Percentiles rank a stretch among this genome's conserved stretches.
These are phyloP conservation scores for Notarius quadriscutis DNA, from an alignment of 2,113 vertebrate species.

Conservation along the genomic window DNA sequence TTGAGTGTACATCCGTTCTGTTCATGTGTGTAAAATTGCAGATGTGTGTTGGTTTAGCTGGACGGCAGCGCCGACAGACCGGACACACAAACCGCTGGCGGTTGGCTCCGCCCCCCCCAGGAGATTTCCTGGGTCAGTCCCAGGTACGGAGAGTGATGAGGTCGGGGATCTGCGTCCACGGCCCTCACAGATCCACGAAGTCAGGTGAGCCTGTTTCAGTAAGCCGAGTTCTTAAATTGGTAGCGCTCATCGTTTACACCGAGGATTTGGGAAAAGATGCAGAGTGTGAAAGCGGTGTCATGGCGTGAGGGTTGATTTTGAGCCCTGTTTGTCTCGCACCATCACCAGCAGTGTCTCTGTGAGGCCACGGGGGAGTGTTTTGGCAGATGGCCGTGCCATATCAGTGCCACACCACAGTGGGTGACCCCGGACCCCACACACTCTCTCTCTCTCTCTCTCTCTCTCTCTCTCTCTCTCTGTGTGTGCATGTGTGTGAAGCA, in stretches of 20 bases:
- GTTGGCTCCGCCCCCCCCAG: conserved; percentile 28
- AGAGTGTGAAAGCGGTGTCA: neutral
- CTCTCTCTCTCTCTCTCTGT: too few relatives aligned
- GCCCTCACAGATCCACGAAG: conserved; percentile 37
- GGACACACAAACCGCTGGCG: conserved; percentile 55
- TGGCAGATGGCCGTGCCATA: neutral
- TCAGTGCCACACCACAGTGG: neutral
- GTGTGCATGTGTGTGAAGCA: neutral
- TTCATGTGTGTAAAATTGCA: neutral
- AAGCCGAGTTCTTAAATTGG: neutral
- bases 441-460: neutral
- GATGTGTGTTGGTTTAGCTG: neutral
- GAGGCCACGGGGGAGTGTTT: neutral
- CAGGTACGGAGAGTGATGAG: conserved; percentile 39
- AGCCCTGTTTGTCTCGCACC: neutral
- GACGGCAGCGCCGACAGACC: conserved; percentile 30
- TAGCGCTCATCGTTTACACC: too few relatives aligned
- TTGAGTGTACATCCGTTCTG: neutral
- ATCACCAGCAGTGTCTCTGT: neutral
- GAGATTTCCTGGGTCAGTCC: conserved; percentile 54
- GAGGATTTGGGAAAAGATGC: too few relatives aligned
- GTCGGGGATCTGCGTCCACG: conserved; percentile 21
- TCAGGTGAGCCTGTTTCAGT: conserved; percentile 38
- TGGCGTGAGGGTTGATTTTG: neutral
- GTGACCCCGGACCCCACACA: conserved; percentile 23